Evolutionary conservation across 2,797 vertebrate genomes (phyloP).

Genomic region (Muraenolepis orangiensis): DNA sequence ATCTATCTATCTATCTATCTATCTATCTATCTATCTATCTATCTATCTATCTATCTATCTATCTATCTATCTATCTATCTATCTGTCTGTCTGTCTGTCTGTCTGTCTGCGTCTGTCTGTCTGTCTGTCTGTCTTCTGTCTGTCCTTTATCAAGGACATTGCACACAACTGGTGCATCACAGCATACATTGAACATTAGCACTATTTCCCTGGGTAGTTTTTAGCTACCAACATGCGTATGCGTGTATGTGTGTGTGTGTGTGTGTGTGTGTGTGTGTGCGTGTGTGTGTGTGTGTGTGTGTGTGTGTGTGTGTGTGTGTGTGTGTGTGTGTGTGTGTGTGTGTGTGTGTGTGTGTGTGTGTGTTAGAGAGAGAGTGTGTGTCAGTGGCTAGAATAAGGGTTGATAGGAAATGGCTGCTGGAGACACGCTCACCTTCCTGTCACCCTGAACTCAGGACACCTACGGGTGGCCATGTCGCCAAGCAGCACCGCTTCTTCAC

Average conservation of each 20-base stretch:
- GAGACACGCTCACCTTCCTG: not conserved
- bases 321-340: not conserved
- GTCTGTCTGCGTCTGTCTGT: not conserved
- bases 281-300: not conserved
- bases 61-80: not conserved
- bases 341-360: no score
- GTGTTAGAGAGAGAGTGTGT: not conserved
- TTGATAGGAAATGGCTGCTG: not conserved
- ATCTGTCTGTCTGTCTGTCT: not conserved
- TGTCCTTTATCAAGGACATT: not conserved
- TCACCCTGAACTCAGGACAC: not conserved
- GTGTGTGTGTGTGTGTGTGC: conserved; percentile 15
- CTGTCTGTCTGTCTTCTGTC: not conserved
- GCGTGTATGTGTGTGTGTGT: not conserved
- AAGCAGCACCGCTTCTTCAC: not conserved
- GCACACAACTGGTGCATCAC: not conserved
- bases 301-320: conserved; percentile 16
- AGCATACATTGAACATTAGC: not conserved
- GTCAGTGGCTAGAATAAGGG: not conserved
- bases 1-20: not conserved
- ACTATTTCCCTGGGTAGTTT: not conserved
- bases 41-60: not conserved
- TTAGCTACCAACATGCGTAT: not conserved
- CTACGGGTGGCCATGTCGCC: not conserved
- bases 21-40: not conserved